Percentiles rank a stretch among this genome's conserved stretches.
These are phyloP conservation scores for Jaculus jaculus DNA, from an alignment of 2,113 vertebrate genomes.

Conservation along the genomic window DNA sequence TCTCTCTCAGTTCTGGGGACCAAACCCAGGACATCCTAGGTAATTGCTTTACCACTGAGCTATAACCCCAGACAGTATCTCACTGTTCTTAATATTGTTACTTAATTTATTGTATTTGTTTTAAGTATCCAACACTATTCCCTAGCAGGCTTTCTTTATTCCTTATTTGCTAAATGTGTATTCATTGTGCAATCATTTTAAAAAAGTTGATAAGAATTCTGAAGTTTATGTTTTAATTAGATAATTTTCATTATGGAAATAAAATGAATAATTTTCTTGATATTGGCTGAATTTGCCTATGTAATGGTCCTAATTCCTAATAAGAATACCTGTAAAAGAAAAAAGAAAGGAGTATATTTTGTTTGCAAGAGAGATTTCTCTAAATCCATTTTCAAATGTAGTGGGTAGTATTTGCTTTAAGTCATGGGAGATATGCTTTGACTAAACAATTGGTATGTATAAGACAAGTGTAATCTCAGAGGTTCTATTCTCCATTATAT, in stretches of 20 bases:
- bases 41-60: neutral
- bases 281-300: slow-evolving; percentile 42
- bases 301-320: slow-evolving; percentile 38
- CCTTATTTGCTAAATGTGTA: slow-evolving; percentile 10
- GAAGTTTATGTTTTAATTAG: slow-evolving; percentile 33
- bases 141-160: neutral
- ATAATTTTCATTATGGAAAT: neutral
- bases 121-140: neutral
- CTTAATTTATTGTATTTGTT: slow-evolving; percentile 40
- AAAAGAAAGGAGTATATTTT: slow-evolving; percentile 32
- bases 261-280: slow-evolving; percentile 33
- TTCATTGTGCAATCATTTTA: slow-evolving; percentile 19
- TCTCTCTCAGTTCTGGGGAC: neutral
- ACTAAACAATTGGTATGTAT: neutral
- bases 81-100: slow-evolving; percentile 24
- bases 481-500: neutral
- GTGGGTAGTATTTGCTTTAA: neutral
- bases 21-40: neutral
- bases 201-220: slow-evolving; percentile 50
- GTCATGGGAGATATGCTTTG: neutral
- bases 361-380: slow-evolving; percentile 28
- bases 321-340: slow-evolving; percentile 1
- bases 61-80: neutral
- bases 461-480: neutral
- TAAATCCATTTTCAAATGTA: neutral